Percentiles rank a stretch among this genome's conserved stretches.
phyloP scores from a whole-genome alignment of 2,888 invertebrate species.

The Sphaerophoria taeniata region DNA sequence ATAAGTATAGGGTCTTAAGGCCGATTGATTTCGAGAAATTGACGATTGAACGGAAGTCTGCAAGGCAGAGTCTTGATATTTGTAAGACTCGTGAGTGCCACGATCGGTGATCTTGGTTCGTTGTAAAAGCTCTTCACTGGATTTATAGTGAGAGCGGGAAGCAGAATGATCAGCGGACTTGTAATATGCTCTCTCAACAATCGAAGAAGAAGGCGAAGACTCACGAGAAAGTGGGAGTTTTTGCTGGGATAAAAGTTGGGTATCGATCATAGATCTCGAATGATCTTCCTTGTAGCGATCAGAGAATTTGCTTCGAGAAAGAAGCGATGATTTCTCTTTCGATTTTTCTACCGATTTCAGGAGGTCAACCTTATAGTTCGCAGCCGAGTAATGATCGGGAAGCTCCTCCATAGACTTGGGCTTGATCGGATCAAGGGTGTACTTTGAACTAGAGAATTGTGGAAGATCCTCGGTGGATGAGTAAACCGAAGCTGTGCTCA shows the following conservation, averaged over 20 bases:
- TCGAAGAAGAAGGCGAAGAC: conserved; percentile 32
- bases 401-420: conserved; percentile 52
- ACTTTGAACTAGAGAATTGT: conserved; percentile 30
- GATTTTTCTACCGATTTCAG: conserved; percentile 12
- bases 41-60: conserved; percentile 53
- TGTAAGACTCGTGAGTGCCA: conserved; percentile 3
- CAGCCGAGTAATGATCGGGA: conserved; percentile 41
- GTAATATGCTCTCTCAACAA: conserved; percentile 28
- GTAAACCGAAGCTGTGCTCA: conserved; percentile 37
- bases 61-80: conserved; percentile 20
- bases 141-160: conserved; percentile 42
- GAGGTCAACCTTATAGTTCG: conserved; percentile 8
- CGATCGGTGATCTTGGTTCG: conserved; percentile 37
- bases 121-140: conserved; percentile 33
- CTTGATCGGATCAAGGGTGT: conserved; percentile 36
- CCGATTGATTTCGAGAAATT: conserved; percentile 67
- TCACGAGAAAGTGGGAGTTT: background rate
- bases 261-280: background rate
- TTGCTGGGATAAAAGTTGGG: no score
- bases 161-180: conserved; percentile 49
- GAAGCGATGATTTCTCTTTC: conserved; percentile 19
- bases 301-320: conserved; percentile 60
- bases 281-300: conserved; percentile 57
- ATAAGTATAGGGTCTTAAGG: conserved; percentile 63
- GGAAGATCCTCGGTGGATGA: conserved; percentile 54